phyloP scores from a whole-genome alignment of 2,888 invertebrate species.

The Parapristionchus giblindavisi region DNA sequence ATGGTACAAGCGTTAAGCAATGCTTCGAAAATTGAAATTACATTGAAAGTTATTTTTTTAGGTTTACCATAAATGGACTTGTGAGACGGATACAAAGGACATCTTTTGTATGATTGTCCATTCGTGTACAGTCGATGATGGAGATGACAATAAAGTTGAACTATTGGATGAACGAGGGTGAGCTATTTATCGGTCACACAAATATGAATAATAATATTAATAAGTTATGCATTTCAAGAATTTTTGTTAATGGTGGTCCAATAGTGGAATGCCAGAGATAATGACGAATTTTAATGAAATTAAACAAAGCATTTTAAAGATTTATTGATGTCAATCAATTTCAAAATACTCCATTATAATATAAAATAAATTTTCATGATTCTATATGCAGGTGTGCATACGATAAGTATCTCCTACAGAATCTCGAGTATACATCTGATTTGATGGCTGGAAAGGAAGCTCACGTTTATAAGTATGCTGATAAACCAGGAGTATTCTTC shows the following conservation, averaged over 20 bases:
- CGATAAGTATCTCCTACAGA: conserved; percentile 66
- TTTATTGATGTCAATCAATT: not conserved
- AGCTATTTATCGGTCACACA: no score
- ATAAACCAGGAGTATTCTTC: conserved; percentile 66
- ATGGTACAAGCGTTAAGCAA: not conserved
- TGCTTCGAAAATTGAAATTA: not conserved
- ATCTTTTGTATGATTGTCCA: conserved; percentile 69
- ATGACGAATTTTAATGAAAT: no score
- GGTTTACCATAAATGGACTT: conserved; percentile 69
- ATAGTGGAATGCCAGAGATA: no score
- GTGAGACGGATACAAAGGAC: conserved; percentile 63
- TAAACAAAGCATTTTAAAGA: no score
- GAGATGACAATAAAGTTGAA: conserved; percentile 65
- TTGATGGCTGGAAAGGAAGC: conserved; percentile 67
- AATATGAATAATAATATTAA: no score
- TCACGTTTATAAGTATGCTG: conserved; percentile 69
- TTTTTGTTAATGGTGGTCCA: no score
- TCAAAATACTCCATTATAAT: not conserved
- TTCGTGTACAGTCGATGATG: conserved; percentile 68
- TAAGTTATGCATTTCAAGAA: no score
- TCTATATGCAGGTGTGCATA: conserved; percentile 67
- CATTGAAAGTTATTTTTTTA: conserved; percentile 30
- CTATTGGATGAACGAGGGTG: conserved; percentile 66
- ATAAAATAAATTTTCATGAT: conserved; percentile 35
- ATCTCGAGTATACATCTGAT: conserved; percentile 67